A percentile compares a stretch with the other conserved stretches of the same genome.
Conservation (phyloP, 2,113 vertebrate species). For the Syngnathus scovelli region DNA sequence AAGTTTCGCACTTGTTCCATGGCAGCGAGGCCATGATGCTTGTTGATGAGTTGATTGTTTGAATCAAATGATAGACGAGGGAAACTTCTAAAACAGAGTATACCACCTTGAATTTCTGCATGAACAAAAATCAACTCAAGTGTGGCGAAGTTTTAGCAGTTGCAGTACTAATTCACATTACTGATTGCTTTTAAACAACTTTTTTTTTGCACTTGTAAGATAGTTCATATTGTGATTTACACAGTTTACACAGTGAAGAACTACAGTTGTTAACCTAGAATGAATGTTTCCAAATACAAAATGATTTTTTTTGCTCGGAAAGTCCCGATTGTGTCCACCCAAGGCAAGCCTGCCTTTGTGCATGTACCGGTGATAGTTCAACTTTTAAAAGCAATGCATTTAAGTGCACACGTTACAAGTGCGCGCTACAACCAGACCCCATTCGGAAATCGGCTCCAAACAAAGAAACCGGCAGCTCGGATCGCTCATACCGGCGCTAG, state of each 20-base stretch:
- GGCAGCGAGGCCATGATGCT: neutral
- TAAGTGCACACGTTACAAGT: neutral
- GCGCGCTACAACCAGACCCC: neutral
- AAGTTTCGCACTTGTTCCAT: neutral
- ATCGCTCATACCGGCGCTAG: constrained; percentile 36
- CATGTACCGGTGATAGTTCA: neutral
- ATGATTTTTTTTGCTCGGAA: neutral
- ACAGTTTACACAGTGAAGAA: neutral
- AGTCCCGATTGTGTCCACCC: neutral
- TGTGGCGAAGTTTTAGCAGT: neutral
- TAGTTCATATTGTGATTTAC: neutral
- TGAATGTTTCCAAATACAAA: neutral
- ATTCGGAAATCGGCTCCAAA: constrained; percentile 55
- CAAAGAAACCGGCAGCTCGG: constrained; percentile 58
- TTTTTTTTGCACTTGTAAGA: neutral
- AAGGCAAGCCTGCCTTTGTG: neutral
- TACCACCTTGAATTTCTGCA: neutral
- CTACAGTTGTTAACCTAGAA: neutral
- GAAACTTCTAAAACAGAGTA: no score
- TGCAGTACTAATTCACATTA: neutral
- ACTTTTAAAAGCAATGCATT: neutral
- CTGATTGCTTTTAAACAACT: no score
- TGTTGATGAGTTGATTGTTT: no score
- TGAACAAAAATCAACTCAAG: neutral
- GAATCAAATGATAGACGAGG: no score